A percentile compares a stretch with the other conserved stretches of the same genome.
Conservation (phyloP, 2,113 vertebrate genomes). For the Nothocercus nigrocapillus region DNA sequence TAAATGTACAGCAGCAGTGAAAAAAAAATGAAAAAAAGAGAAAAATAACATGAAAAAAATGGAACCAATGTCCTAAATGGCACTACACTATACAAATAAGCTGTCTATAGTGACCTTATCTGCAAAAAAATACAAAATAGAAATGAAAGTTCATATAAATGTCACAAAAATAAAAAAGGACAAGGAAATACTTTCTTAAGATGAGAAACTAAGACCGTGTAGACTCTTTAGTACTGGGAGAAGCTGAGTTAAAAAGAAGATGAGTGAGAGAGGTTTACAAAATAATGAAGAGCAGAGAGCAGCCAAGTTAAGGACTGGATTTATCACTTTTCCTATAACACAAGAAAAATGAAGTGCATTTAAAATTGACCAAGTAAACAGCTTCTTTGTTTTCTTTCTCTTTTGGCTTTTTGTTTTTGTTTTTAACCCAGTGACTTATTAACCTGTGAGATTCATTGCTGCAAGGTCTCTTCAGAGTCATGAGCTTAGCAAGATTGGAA, state of each 20-base stretch:
- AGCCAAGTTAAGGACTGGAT: slow-evolving; percentile 1
- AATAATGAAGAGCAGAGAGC: not conserved
- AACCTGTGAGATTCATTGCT: slow-evolving; percentile 12
- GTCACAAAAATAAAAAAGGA: not conserved
- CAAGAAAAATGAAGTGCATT: slow-evolving; percentile 21
- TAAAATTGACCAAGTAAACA: slow-evolving; percentile 42
- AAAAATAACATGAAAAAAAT: not conserved
- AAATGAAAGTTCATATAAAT: not conserved
- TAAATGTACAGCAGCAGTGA: not conserved
- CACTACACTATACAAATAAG: not conserved
- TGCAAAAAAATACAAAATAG: not conserved
- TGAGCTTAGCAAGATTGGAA: slow-evolving; percentile 21
- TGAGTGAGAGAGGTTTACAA: not conserved
- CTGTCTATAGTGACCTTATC: not conserved
- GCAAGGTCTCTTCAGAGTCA: not conserved
- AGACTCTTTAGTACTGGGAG: not conserved
- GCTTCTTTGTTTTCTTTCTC: not conserved
- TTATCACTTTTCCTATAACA: slow-evolving; percentile 6
- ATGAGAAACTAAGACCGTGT: not conserved
- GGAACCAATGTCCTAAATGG: not conserved
- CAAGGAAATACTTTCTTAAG: not conserved
- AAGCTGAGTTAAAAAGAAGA: not conserved
- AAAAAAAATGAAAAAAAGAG: not conserved
- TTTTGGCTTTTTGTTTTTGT: not conserved
- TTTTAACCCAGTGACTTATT: slow-evolving; percentile 12